Base-by-base conservation (phyloP, 2,888 invertebrate species). In the Crioceris asparagi region DNA sequence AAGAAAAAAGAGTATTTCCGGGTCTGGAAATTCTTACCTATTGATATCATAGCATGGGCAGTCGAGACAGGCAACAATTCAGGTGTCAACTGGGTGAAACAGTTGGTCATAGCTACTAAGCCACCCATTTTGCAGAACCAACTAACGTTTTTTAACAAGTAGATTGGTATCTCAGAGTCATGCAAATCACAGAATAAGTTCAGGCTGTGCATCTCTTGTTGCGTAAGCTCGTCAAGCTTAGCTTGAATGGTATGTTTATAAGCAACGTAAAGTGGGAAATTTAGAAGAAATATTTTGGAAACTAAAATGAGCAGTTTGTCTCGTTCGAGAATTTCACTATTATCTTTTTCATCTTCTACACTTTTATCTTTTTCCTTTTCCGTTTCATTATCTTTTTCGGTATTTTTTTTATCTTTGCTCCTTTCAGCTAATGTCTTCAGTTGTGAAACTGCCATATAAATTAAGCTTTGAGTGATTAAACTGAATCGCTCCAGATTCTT, bases 401-500 rank as follows among this genome's bases (percentile, higher is more conserved):
- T 16, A 29, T 21, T 23, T 14, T 17, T 5, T 14, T 7, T 7
- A 3, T 33, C 33, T 11, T 33, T 21, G 7, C 47, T 47, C 43
- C 49, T 56, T 32, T 62, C 60, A 19, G 64, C 60, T 19, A 84
- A 74, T 55, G 76, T 73, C 65, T 85, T 83, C 33, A 92, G 69
- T 61, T 90, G 82, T 60, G 83, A 81, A 40, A 92, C 80, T 32
- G 85, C 80, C 50, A 87, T 72, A 54, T 82, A 81, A 42, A 92
- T 76, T 51, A 92, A 77, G 46, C 88, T 84, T 63, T 92, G 91
- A 25, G 90, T 83, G 52, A 93, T 73, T 56, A 84, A 72, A 64
- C 88, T 88, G 63, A 92, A 86, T 50, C 88, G 75, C 60, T 92
- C 92, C 66, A 88, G 84, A 66, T 92, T 92, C 65, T 90, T 90